Base-by-base conservation (phyloP, 2,797 vertebrate genomes). In the Potorous gilbertii region DNA sequence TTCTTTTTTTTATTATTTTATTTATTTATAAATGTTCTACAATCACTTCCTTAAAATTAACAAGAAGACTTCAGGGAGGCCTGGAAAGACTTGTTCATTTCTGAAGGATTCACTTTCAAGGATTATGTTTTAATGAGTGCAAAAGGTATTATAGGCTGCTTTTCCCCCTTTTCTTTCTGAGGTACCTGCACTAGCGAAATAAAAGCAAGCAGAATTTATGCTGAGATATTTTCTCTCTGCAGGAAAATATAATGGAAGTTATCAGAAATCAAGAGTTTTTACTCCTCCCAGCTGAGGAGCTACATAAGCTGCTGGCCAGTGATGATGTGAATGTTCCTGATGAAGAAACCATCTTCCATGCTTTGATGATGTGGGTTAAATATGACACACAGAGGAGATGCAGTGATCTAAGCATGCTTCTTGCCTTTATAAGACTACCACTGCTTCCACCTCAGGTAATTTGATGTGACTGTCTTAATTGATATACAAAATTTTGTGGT, bases 241-340 rank as follows among this genome's bases (percentile, higher is more conserved):
- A 99, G 99, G 99, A 99, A 92, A 98, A 99, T 91, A 99, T 99
- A 98, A 99, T 99, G 98, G 99, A 99, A 98, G 99, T 99, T 96
- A 99, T 99, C 96, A 98, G 98, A 98, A 99, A 99, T 97, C 99
- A 99, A 98, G 99, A 99, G 93, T 99, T 99, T 98, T 98, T 99
- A 94, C 98, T 99, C 93, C 97, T 99, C 87, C 98, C 99, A 0
- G 98, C 98, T 0, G 99, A 99, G 81, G 99, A 99, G 89, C 98
- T 99, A 46, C 98, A 99, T 94, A 98, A 99, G 95, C 98, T 99
- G 59, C 97, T 99, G 97, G 99, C 98, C 94, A 99, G 99, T 96
- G 99, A 99, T 93, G 99, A 99, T 96, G 98, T 99, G 62, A 99
- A 99, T 21, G 99, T 99, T 96, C 99, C 99, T 31, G 99, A 99